Evolutionary conservation across 2,888 invertebrate genomes (phyloP).

Genomic region (Eucera pruinosa): DNA sequence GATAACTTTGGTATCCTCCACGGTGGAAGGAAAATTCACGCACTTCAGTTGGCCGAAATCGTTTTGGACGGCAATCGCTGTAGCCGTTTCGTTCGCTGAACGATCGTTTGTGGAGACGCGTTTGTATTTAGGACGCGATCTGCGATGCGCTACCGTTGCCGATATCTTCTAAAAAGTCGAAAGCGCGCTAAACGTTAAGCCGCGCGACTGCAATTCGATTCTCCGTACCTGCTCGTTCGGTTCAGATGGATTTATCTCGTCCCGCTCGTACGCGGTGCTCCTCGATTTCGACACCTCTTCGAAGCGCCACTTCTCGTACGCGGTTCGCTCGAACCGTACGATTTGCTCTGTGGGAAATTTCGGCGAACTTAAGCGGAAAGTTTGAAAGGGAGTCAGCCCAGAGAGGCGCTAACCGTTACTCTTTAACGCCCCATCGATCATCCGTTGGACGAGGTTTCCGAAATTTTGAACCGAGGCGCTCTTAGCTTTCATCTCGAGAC

Average conservation of each 20-base stretch:
- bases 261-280: background rate
- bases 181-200: background rate
- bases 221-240: constrained; percentile 17
- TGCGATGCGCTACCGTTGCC: constrained; percentile 23
- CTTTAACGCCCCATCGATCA: constrained; percentile 60
- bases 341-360: constrained; percentile 52
- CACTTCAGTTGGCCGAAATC: background rate
- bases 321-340: constrained; percentile 59
- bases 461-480: constrained; percentile 70
- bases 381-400: background rate
- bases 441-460: constrained; percentile 59
- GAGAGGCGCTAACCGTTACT: constrained; percentile 55
- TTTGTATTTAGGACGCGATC: constrained; percentile 9
- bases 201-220: no score
- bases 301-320: constrained; percentile 57
- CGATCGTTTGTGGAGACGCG: background rate
- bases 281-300: constrained; percentile 45
- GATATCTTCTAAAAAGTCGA: constrained; percentile 33
- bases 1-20: background rate
- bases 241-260: background rate
- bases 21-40: background rate
- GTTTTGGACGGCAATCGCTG: no score
- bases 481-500: constrained; percentile 37
- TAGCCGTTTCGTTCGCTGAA: background rate
- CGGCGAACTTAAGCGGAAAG: background rate